Evolutionary conservation across 2,888 invertebrate genomes (phyloP).

Genomic region (Agonopterix arenella): DNA sequence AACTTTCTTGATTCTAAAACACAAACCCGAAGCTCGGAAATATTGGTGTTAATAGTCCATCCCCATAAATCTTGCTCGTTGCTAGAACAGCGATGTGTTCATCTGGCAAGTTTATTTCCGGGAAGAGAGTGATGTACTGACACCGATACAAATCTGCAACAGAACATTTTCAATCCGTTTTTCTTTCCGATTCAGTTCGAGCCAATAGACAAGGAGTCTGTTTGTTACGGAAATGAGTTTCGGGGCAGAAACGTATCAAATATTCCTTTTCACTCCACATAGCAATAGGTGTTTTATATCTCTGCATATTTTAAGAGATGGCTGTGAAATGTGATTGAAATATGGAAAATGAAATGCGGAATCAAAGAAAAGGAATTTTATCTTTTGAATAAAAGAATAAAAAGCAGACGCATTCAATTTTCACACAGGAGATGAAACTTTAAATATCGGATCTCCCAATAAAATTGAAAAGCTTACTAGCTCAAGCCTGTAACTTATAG

Average conservation of each 20-base stretch:
- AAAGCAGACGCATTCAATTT: slow-evolving; percentile 25
- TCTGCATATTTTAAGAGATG: too few species aligned
- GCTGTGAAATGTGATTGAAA: not conserved
- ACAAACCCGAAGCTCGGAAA: slow-evolving; percentile 16
- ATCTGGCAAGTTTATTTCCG: slow-evolving; percentile 37
- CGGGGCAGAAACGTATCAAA: not conserved
- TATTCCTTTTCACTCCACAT: too few species aligned
- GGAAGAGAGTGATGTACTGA: slow-evolving; percentile 27
- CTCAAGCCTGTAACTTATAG: slow-evolving; percentile 55
- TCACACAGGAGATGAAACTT: slow-evolving; percentile 24
- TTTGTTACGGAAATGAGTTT: slow-evolving; percentile 4
- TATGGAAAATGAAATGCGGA: not conserved
- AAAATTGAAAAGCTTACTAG: slow-evolving; percentile 55
- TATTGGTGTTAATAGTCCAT: slow-evolving; percentile 25
- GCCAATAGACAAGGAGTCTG: slow-evolving; percentile 2
- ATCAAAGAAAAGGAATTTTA: slow-evolving; percentile 13
- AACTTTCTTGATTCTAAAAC: too few species aligned
- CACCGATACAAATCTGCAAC: slow-evolving; percentile 30
- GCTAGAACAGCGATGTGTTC: slow-evolving; percentile 28
- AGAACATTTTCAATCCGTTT: slow-evolving; percentile 18
- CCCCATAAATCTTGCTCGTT: slow-evolving; percentile 34
- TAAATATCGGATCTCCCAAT: slow-evolving; percentile 32
- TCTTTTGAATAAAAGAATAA: slow-evolving; percentile 6
- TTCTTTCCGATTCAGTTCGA: slow-evolving; percentile 10
- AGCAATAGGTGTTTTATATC: too few species aligned